A percentile compares a stretch with the other conserved stretches of the same genome.
Evolutionary conservation across 2,113 vertebrate species (phyloP).

Genomic region (Cochlearius cochlearius): DNA sequence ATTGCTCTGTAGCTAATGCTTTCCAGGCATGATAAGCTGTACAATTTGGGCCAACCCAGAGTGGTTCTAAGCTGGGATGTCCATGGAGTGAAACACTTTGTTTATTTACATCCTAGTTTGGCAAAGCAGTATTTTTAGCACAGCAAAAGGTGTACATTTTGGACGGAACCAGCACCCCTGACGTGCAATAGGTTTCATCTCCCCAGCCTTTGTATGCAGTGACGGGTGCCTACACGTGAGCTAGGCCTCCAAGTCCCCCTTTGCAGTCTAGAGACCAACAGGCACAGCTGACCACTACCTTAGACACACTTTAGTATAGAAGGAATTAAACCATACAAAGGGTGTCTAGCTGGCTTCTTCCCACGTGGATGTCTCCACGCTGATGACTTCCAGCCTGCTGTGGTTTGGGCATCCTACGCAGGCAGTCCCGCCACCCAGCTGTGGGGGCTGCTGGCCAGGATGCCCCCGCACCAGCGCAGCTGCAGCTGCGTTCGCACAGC

Average conservation of each 20-base stretch:
- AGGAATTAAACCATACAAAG: neutral
- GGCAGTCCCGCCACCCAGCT: rapidly evolving
- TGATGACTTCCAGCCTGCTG: neutral
- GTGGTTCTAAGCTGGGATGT: neutral
- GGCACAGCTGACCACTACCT: neutral
- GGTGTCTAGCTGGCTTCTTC: neutral
- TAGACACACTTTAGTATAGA: neutral
- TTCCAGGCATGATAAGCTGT: neutral
- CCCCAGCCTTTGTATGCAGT: rapidly evolving
- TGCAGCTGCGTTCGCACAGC: neutral
- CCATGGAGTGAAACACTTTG: neutral
- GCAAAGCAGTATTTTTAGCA: neutral
- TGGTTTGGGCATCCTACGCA: neutral
- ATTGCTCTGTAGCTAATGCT: neutral
- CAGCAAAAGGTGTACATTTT: neutral
- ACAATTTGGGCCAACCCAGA: neutral
- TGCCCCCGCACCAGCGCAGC: rapidly evolving
- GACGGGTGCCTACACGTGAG: rapidly evolving
- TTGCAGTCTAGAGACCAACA: neutral
- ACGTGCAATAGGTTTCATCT: neutral
- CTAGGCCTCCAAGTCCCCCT: neutral
- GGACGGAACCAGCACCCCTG: neutral
- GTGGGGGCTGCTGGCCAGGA: neutral
- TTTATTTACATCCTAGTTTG: neutral
- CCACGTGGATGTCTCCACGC: neutral